Evolutionary conservation across 35 echinoderm and acorn worm genomes (phyloP), one percentile per base, ranked within the genome.

Genomic region (Apostichopus japonicus): DNA sequence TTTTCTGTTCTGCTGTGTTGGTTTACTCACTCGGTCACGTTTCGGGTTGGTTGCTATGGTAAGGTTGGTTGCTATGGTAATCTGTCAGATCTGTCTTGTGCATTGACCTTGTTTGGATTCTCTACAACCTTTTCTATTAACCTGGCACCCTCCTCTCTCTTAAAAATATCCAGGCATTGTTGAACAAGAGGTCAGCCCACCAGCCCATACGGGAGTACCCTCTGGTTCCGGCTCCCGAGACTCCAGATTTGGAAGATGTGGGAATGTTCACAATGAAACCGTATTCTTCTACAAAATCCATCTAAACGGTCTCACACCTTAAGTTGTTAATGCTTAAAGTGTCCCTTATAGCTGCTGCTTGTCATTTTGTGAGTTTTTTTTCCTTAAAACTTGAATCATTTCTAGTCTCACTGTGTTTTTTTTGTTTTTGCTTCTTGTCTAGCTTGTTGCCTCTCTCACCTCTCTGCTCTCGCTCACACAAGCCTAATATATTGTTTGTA

Each of bases 121-220:
- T 65, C 73, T 62, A 52, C 13, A 8, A 61, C 57, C 57, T 17
- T 80, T 56, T 78, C 87, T 61, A 78, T 86, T 56, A n/a, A 65
- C 83, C 79, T 92, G 58, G 79, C 56, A 77, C 84, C 65, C 11
- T 79, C 67, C n/a, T 55, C 33, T 83, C 57, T 90, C 33, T 33
- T 33, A 52, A 71, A 79, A 21, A 53, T 56, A 55, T 52, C 63
- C 86, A 79, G 83, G 84, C 75, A 53, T 72, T 84, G 91, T 86
- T 83, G 86, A 95, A 90, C 91, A 95, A 73, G 94, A 90, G 93
- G n/a, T 77, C 96, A 8, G 91, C 93, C 71, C 96, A 97, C 91
- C 96, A 97, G 84, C 96, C 91, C 3, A 97, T 97, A 88, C 71
- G 96, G 67, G 96, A 97, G 91, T 97, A 97, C 93, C 93, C 93